Conservation (phyloP, 2,888 invertebrate species). For the Agonopterix arenella region DNA sequence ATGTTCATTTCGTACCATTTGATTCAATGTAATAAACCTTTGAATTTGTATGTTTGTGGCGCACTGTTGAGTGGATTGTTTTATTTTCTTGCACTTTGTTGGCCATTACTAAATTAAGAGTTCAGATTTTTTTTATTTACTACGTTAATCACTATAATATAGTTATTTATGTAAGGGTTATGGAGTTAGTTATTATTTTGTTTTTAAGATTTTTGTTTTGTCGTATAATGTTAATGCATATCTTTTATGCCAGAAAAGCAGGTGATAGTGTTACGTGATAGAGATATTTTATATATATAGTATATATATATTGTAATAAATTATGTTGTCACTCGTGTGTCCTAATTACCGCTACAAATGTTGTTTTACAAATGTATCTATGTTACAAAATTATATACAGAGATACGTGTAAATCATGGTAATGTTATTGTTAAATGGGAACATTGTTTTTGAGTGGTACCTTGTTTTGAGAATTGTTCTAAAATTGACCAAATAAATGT, state of each 20-base stretch:
- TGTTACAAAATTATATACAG: background rate
- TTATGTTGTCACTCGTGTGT: background rate
- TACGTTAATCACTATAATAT: slow-evolving; percentile 54
- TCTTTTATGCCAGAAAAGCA: slow-evolving; percentile 64
- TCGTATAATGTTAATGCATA: slow-evolving; percentile 59
- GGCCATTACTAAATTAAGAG: slow-evolving; percentile 56
- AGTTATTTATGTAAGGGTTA: slow-evolving; percentile 57
- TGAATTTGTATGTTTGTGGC: slow-evolving; percentile 46
- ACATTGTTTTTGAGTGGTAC: slow-evolving; percentile 62
- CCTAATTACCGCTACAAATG: background rate
- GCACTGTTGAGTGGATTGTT: slow-evolving; percentile 62
- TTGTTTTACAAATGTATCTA: too few species aligned
- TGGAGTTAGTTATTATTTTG: slow-evolving; percentile 46
- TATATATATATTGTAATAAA: slow-evolving; percentile 8
- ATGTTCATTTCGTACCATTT: slow-evolving; percentile 11
- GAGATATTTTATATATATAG: slow-evolving; percentile 11
- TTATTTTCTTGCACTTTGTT: slow-evolving; percentile 57
- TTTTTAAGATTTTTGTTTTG: slow-evolving; percentile 33
- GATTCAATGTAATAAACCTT: slow-evolving; percentile 16
- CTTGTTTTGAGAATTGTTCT: slow-evolving; percentile 63
- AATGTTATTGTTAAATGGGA: slow-evolving; percentile 36
- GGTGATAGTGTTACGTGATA: slow-evolving; percentile 71
- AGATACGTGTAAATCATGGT: slow-evolving; percentile 8
- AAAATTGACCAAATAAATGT: slow-evolving; percentile 76
- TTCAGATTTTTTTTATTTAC: slow-evolving; percentile 41